Evolutionary conservation across 2,888 invertebrate genomes (phyloP), one percentile per base, ranked within the genome.

Genomic region (Petrophora chlorosata): DNA sequence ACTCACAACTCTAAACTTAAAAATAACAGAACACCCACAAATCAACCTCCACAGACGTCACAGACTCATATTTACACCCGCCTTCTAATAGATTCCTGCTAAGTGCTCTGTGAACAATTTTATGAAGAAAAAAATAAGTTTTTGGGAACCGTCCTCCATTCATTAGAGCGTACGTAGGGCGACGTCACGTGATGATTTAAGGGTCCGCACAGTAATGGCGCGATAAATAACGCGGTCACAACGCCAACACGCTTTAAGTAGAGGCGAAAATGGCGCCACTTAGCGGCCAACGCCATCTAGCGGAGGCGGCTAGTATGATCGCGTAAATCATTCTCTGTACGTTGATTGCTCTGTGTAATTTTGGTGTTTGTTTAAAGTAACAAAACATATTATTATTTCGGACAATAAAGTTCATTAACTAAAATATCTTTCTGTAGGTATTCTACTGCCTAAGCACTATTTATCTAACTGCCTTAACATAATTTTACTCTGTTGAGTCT

Each of bases 221-320:
- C 89, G 85, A 90, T 90, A 91, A 90, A 90, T 90, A 90, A 88
- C 79, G 70, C 79, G 85, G 88, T 82, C 83, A 85, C 81, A 77
- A 66, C 75, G 77, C 71, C 69, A 71, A 52, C 49, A 39, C 29
- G 61, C 64, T 61, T 67, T 53, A 59, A 59, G 56, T 59, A 52
- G 44, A 59, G 46, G 53, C 42, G 47, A 51, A 50, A 44, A 45
- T 44, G 48, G 66, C 63, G 61, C 66, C 65, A 60, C 59, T 65
- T 67, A 67, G 62, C 64, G 36, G 5, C 40, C 32, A 42, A 36
- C 42, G 61, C 55, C 61, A 61, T 61, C 61, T 61, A 66, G 65
- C 60, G 58, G 49, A 56, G 64, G 53, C 46, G 46, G 42, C 51
- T 38, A 55, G 38, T 38, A 46, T 29, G 28, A 35, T 45, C 38